Base-by-base conservation (phyloP, 2,113 vertebrate genomes). In the Nerophis lumbriciformis region DNA sequence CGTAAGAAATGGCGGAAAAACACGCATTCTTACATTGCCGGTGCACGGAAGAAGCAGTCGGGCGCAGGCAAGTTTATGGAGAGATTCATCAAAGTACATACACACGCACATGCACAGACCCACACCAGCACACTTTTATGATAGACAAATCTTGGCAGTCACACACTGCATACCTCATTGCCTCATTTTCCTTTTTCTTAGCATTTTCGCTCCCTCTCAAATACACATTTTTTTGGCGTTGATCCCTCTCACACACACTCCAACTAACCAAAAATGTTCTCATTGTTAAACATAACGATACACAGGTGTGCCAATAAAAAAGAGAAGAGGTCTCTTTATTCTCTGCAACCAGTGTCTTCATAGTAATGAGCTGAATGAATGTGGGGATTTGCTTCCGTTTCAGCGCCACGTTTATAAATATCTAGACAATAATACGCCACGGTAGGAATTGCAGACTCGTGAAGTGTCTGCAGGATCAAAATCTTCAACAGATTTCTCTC, bases 281-380 rank as follows among this genome's bases (percentile, higher is more conserved):
- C 49, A 66, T 55, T 66, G 66, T 56, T 69, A 71, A 63, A 72
- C 13, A 68, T 72, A 50, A 45, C 59, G 51, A 12, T 12, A 67
- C 58, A 65, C 50, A n/a, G 72, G 48, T 69, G 69, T 74, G 48
- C 35, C 65, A 6, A 36, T 47, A n/a, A 68, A n/a, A 68, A 68
- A 65, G 48, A 5, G 36, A 70, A 50, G 7, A 21, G 8, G 65
- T 15, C 61, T 16, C 4, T 66, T 63, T 61, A n/a, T 48, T 47
- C 10, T 55, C 14, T 68, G 37, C 10, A 38, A 65, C 58, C 58
- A 65, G 28, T 38, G 53, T 42, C 57, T 52, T n/a, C 49, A 37
- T 60, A 50, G 42, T 52, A 73, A 59, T 65, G 47, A 65, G 44
- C 37, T 61, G 8, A 63, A 6, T 58, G 57, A 61, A 59, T 6